Base-by-base conservation (phyloP, 2,797 vertebrate species). In the Pantherophis alleghaniensis region DNA sequence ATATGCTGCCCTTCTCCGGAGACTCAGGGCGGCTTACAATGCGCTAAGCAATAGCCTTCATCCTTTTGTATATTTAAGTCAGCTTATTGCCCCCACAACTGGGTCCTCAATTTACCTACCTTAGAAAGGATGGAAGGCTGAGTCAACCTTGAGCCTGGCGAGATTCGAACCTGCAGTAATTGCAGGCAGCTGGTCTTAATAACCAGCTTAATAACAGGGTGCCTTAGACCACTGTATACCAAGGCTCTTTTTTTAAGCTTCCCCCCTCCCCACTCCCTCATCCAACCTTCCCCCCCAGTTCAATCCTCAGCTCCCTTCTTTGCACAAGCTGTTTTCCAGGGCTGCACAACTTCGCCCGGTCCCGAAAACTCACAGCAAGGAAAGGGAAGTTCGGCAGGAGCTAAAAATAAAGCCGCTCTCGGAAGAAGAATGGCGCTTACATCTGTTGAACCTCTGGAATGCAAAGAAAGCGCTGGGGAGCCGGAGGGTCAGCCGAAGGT, bases 351-450 rank as follows among this genome's bases (percentile, higher is more conserved):
- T 91, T 94, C 79, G 92, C 95, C 96, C 93, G 97, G 97, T 96
- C 96, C 97, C 97, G 97, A 96, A 94, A 95, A 28, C 61, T 28
- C n/a, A 47, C 94, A 96, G 91, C 95, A 93, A 98, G 96, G 96
- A 97, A 97, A 97, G 97, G 96, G 97, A 98, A 97, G 97, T 95
- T 97, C 98, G 92, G 91, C 96, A 93, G 93, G 95, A 94, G 89
- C 98, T 98, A 98, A 98, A 99, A 98, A 98, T 98, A 98, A 97
- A 94, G 83, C 90, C 59, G 86, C 94, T 95, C 96, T 56, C 55
- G 55, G 55, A 53, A 94, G 87, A 93, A 95, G 96, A 96, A 97
- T 1, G 96, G 95, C 96, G 97, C 95, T 97, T 98, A 94, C 97
- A 97, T 98, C 96, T 98, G 97, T 96, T 95, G 96, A 96, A 97